A percentile compares a stretch with the other conserved stretches of the same genome.
Evolutionary conservation across 2,888 invertebrate species (phyloP).

Genomic region (Heteromyza rotundicornis): DNA sequence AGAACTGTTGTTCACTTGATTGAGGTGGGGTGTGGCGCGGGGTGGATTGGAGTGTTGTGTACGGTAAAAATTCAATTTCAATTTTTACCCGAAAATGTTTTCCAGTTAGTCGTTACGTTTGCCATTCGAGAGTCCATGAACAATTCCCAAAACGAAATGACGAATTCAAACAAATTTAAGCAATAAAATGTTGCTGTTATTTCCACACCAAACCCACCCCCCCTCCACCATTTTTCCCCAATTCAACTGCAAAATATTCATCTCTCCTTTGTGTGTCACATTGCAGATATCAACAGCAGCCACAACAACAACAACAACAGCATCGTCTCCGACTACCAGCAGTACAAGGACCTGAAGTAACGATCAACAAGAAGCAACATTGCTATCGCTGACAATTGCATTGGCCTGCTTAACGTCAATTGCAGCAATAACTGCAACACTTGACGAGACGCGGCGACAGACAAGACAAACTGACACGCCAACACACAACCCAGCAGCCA

Average conservation of each 20-base stretch:
- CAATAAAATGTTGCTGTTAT: constrained; percentile 6
- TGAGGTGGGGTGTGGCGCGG: too few species aligned
- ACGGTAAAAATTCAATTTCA: neutral
- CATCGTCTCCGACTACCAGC: constrained; percentile 34
- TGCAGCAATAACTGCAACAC: constrained; percentile 30
- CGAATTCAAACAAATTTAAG: neutral
- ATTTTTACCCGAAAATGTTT: too few species aligned
- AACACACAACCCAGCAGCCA: constrained; percentile 13
- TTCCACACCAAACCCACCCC: too few species aligned
- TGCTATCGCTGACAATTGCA: constrained; percentile 29
- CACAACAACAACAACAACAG: constrained; percentile 1
- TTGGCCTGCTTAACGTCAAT: constrained; percentile 34
- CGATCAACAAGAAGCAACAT: constrained; percentile 4
- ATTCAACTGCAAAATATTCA: constrained; percentile 4
- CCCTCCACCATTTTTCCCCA: neutral
- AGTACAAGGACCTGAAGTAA: neutral
- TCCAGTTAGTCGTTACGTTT: too few species aligned
- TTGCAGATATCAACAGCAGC: constrained; percentile 33
- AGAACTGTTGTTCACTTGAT: too few species aligned
- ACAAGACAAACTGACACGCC: constrained; percentile 19
- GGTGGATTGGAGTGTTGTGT: too few species aligned
- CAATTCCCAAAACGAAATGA: neutral
- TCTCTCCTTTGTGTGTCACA: constrained; percentile 5
- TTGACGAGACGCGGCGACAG: constrained; percentile 26
- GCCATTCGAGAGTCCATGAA: neutral